phyloP scores from a whole-genome alignment of 2,797 vertebrate species.

The Aplochiton taeniatus region DNA sequence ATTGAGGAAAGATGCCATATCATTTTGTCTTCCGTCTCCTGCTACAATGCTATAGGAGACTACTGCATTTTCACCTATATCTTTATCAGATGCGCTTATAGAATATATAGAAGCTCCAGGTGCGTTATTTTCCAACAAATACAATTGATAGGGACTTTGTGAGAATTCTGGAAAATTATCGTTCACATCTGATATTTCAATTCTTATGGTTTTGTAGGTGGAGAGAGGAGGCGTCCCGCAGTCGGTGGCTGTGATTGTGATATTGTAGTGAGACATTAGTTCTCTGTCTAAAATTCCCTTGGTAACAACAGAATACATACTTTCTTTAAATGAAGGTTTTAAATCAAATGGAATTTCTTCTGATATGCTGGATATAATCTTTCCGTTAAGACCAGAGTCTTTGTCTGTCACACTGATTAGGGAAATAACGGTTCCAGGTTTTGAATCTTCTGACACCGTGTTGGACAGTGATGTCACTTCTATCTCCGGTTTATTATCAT shows the following conservation, averaged over 20 bases:
- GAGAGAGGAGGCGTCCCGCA: slow-evolving; percentile 63
- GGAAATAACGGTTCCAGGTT: slow-evolving; percentile 66
- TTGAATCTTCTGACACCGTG: slow-evolving; percentile 62
- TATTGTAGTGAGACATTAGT: slow-evolving; percentile 57
- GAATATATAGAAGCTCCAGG: slow-evolving; percentile 53
- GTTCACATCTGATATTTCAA: slow-evolving; percentile 72
- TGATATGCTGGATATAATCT: slow-evolving; percentile 63
- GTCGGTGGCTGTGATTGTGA: slow-evolving; percentile 69
- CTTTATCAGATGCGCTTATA: slow-evolving; percentile 52
- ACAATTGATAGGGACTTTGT: slow-evolving; percentile 60
- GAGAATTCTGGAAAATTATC: slow-evolving; percentile 68
- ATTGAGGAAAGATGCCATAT: slow-evolving; percentile 43
- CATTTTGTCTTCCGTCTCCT: slow-evolving; percentile 9
- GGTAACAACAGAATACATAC: slow-evolving; percentile 72
- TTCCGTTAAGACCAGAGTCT: slow-evolving; percentile 70
- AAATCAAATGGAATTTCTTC: slow-evolving; percentile 67
- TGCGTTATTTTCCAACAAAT: slow-evolving; percentile 71
- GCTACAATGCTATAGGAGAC: slow-evolving; percentile 43
- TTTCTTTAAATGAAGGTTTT: slow-evolving; percentile 64
- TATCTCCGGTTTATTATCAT: slow-evolving; percentile 73
- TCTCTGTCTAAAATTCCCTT: slow-evolving; percentile 68
- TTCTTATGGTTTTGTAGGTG: slow-evolving; percentile 45
- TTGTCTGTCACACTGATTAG: slow-evolving; percentile 69
- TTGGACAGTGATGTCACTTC: slow-evolving; percentile 67
- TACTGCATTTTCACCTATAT: slow-evolving; percentile 46